These are phyloP conservation scores for Sebastes melanostomus DNA, from an alignment of 2,797 vertebrate genomes.

Conservation along the genomic window DNA sequence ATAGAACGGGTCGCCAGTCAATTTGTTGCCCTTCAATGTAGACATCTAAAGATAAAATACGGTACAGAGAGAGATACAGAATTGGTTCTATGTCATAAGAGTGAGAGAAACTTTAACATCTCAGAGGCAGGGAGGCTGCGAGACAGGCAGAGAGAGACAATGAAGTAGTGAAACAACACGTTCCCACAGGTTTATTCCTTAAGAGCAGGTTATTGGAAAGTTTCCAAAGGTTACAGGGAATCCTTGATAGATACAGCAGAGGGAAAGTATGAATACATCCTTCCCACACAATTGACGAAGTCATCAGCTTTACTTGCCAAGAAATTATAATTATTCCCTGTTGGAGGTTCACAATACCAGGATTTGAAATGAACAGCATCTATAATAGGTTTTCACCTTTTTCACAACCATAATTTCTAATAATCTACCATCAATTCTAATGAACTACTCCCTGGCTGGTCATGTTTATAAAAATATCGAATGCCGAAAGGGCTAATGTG, in stretches of 20 bases:
- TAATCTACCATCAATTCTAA: not conserved
- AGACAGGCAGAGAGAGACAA: not conserved
- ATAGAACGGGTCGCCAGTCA: not conserved
- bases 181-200: conserved; percentile 13
- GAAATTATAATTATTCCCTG: not conserved
- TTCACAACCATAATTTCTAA: not conserved
- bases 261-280: not conserved
- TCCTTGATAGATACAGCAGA: conserved; percentile 11
- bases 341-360: not conserved
- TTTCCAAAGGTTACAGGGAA: conserved; percentile 33
- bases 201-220: conserved; percentile 19
- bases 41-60: not conserved
- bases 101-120: not conserved
- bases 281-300: not conserved
- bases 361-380: not conserved
- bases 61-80: not conserved
- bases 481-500: not conserved
- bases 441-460: not conserved
- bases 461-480: not conserved
- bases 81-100: not conserved
- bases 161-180: not conserved
- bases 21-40: not conserved
- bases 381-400: not conserved
- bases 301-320: not conserved
- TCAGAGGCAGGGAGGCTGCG: not conserved